Percentiles rank a stretch among this genome's conserved stretches.
Conservation (phyloP, 1,140 invertebrate genomes). For the Drosophila mojavensis region DNA sequence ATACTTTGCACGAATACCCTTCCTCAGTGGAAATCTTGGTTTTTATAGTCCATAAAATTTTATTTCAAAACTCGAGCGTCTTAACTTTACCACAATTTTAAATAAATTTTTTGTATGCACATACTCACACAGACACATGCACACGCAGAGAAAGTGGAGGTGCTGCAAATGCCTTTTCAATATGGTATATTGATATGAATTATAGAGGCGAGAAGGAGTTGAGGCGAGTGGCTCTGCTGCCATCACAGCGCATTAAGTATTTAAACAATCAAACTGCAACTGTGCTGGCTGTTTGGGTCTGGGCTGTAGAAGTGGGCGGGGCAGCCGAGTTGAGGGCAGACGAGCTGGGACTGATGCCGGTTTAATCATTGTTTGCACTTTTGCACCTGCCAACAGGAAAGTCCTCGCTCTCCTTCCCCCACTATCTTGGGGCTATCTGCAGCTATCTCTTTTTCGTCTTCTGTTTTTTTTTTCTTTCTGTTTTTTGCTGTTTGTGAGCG, state of each 20-base stretch:
- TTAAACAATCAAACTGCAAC: slow-evolving; percentile 72
- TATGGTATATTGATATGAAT: slow-evolving; percentile 35
- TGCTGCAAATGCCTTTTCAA: slow-evolving; percentile 8
- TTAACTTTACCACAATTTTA: not conserved
- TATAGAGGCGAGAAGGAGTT: slow-evolving; percentile 23
- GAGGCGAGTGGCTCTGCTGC: slow-evolving; percentile 36
- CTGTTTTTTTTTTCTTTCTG: slow-evolving; percentile 1
- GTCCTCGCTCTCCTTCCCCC: not conserved
- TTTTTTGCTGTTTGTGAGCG: slow-evolving; percentile 26
- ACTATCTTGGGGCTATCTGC: not conserved
- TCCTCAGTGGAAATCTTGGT: not conserved
- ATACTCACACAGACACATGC: not conserved
- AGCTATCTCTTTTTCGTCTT: slow-evolving; percentile 6
- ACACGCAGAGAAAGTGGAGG: not conserved
- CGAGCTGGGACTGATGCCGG: slow-evolving; percentile 24
- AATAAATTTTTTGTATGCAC: not conserved
- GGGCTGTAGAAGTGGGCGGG: slow-evolving; percentile 11
- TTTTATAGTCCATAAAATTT: too few relatives aligned
- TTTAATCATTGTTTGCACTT: slow-evolving; percentile 65
- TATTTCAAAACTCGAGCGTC: not conserved
- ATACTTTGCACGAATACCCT: too few relatives aligned
- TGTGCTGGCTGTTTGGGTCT: slow-evolving; percentile 9
- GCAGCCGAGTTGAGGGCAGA: slow-evolving; percentile 5
- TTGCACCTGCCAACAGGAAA: slow-evolving; percentile 64
- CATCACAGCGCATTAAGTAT: slow-evolving; percentile 71